A percentile compares a stretch with the other conserved stretches of the same genome.
Conservation (phyloP, 2,888 invertebrate genomes). For the Stratiomys singularior region DNA sequence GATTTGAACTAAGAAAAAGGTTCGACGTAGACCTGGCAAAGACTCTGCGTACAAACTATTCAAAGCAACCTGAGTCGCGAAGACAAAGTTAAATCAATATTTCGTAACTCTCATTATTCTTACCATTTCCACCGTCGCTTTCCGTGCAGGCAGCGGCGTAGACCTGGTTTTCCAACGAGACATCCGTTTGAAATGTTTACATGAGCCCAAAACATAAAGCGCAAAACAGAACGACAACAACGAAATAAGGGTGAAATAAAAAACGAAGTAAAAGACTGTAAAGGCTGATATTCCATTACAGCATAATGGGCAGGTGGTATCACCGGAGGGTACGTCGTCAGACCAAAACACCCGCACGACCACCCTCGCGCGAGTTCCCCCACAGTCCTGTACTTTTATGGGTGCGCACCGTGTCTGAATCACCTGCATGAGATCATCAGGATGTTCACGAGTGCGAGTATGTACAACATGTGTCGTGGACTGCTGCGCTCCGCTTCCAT, state of each 20-base stretch:
- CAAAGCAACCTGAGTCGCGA: too few relatives aligned
- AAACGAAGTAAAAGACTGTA: not conserved
- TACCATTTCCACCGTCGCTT: too few relatives aligned
- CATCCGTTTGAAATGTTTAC: conserved; percentile 2
- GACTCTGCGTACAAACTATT: too few relatives aligned
- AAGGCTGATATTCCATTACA: conserved; percentile 16
- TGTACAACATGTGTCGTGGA: not conserved
- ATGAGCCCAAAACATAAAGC: conserved; percentile 6
- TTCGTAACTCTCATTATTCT: too few relatives aligned
- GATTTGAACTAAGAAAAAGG: too few relatives aligned
- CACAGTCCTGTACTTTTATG: conserved; percentile 20
- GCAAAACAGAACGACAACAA: not conserved
- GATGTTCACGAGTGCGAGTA: not conserved
- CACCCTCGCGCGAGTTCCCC: not conserved
- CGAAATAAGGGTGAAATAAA: not conserved
- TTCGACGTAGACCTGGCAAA: too few relatives aligned
- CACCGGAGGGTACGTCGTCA: not conserved
- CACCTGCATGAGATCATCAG: conserved; percentile 31
- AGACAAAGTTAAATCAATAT: too few relatives aligned
- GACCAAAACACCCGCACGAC: not conserved
- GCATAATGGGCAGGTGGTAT: conserved; percentile 14
- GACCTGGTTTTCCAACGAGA: too few relatives aligned
- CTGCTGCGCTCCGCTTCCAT: too few relatives aligned
- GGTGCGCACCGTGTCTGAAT: conserved; percentile 17
- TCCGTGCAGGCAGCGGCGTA: too few relatives aligned